Base-by-base conservation (phyloP, 2,113 vertebrate species). In the Chaenocephalus aceratus region DNA sequence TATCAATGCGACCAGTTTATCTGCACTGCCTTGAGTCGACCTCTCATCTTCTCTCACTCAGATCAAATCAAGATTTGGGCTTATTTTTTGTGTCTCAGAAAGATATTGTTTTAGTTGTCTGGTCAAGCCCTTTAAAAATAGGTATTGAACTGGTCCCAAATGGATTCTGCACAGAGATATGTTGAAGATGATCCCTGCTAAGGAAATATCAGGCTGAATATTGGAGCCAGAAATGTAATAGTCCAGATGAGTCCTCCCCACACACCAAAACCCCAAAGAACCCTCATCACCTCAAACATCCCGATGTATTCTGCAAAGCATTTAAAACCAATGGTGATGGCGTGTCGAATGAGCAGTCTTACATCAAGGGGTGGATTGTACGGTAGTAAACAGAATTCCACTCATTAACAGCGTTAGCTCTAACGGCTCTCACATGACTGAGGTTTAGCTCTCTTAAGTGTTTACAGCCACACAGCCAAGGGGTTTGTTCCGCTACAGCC, bases 341-440 rank as follows among this genome's bases (percentile, higher is more conserved):
- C 26, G 7, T 49, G 73, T 54, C 36, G 57, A 58, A 67, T 69
- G 58, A 79, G 45, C 14, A 18, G 0, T 4, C 45, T 18, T 66
- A 9, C 58, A 56, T 46, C 30, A 45, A 58, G 18, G 23, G 59
- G 18, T 48, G 63, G 63, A 79, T 48, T 63, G 70, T 73, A 59
- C 10, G 9, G 14, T 21, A 56, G 74, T 65, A 81, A 86, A 81
- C 82, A 79, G 68, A 60, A 71, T 77, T 82, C 75, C 76, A 75
- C 85, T 88, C 72, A 88, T 63, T 45, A 77, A 75, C 59, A 13
- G 10, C 6, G 64, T 78, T 26, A 3, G 46, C 30, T 18, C 46
- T 70, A 83, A 86, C 75, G 16, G 34, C 15, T 23, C 64, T 87
- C 82, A 62, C 69, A 41, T 86, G 85, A 77, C 75, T 63, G 3